Base-by-base conservation (phyloP, 1,140 invertebrate genomes). In the Drosophila eugracilis region DNA sequence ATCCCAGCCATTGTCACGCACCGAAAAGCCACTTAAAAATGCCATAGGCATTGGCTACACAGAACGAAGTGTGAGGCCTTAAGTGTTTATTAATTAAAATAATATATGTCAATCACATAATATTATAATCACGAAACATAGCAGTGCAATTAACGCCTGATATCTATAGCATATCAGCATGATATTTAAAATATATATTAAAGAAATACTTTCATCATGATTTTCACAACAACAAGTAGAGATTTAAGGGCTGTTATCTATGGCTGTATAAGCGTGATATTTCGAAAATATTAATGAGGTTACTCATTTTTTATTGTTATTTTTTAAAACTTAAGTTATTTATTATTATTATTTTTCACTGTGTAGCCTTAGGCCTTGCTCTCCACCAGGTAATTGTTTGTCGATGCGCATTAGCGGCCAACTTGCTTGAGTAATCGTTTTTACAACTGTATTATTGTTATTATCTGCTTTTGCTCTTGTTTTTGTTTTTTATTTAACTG, bases 1-100 rank as follows among this genome's bases (percentile, higher is more conserved):
- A 52, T 67, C 63, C 63, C 65, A 3, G 7, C 52, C 52, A 71
- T 71, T 70, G 45, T 70, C 65, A 70, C 44, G 50, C 49, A 47
- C 39, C 30, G 10, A 22, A 15, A 17, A 48, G 12, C 39, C 26
- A 24, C n/a, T 19, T 52, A 19, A 14, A 42, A 42, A 19, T 26
- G 14, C 37, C 28, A 42, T 39, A 24, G 39, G 42, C 22, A 45
- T 45, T 45, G 9, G 44, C 22, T 47, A 28, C 24, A n/a, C 55
- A 37, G 39, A 21, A 41, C 30, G 17, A 37, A 36, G 26, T n/a
- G 0, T 15, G 3, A 9, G 1, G 0, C 7, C 4, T n/a, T n/a
- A 12, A 21, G 6, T 32, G 30, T 12, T 32, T 6, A 21, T 42
- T 4, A n/a, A n/a, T 22, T 21, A 22, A 37, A 15, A 37, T 15